Evolutionary conservation across 2,113 vertebrate species (phyloP).

Genomic region (Caloenas nicobarica): DNA sequence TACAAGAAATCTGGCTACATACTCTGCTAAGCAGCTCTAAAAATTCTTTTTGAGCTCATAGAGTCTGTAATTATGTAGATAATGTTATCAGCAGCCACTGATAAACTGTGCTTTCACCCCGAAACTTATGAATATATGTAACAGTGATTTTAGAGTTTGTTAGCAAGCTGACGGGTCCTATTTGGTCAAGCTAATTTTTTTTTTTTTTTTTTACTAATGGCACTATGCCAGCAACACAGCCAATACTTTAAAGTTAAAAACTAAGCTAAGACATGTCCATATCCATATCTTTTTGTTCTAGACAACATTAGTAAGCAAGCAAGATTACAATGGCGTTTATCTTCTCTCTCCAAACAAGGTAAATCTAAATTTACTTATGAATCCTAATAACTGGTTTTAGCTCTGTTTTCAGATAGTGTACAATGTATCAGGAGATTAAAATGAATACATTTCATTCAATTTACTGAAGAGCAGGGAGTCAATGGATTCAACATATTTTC

Average conservation of each 20-base stretch:
- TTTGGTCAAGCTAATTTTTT: not conserved
- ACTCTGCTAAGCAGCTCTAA: not conserved
- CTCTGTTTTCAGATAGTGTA: not conserved
- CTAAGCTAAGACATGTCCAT: not conserved
- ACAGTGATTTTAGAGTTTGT: not conserved
- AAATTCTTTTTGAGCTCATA: not conserved
- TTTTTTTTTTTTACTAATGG: not conserved
- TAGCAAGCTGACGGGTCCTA: not conserved
- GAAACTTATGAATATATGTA: not conserved
- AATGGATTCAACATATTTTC: not conserved
- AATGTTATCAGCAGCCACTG: not conserved
- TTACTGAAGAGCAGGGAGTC: not conserved
- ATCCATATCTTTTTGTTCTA: slow-evolving; percentile 59
- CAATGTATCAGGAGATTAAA: not conserved
- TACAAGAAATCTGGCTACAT: not conserved
- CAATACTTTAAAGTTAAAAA: not conserved
- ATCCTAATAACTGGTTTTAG: not conserved
- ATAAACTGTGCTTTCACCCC: not conserved
- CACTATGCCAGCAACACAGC: not conserved
- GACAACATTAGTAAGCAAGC: slow-evolving; percentile 59
- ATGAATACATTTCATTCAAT: not conserved
- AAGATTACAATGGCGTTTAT: slow-evolving; percentile 75
- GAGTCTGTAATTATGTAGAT: not conserved
- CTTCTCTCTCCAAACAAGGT: slow-evolving; percentile 74
- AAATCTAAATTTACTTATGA: slow-evolving; percentile 37